Conservation (phyloP, 2,797 vertebrate species). For the Phataginus tricuspis region DNA sequence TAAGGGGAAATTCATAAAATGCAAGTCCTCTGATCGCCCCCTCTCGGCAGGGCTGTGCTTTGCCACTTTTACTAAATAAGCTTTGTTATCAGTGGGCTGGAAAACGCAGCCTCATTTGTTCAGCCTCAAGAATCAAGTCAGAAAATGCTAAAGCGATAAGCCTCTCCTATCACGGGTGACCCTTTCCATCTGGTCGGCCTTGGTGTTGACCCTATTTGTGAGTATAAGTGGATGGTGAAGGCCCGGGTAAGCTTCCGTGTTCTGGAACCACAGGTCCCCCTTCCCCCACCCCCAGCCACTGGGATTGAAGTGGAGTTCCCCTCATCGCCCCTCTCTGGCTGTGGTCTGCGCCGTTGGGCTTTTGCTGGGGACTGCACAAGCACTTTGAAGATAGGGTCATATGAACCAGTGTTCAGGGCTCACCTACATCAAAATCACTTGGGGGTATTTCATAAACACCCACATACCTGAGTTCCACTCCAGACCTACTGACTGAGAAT, state of each 20-base stretch:
- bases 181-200: constrained; percentile 66
- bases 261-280: not conserved
- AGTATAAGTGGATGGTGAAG: constrained; percentile 55
- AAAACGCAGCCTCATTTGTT: constrained; percentile 79
- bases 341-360: not conserved
- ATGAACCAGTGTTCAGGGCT: not conserved
- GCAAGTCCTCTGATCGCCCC: constrained; percentile 23
- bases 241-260: not conserved
- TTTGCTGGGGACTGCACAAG: not conserved
- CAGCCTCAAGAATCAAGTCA: constrained; percentile 68
- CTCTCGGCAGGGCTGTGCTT: constrained; percentile 8
- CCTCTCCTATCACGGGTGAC: constrained; percentile 62
- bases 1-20: constrained; percentile 63
- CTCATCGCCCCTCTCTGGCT: not conserved
- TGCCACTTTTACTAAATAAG: constrained; percentile 73
- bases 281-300: not conserved
- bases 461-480: fast-evolving
- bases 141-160: constrained; percentile 66
- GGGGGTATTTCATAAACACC: not conserved
- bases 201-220: constrained; percentile 49
- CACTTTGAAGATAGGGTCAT: not conserved
- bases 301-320: not conserved
- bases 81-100: constrained; percentile 79
- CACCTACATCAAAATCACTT: not conserved
- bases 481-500: not conserved